Conservation (phyloP, 2,888 invertebrate genomes). For the Calameuta filiformis region DNA sequence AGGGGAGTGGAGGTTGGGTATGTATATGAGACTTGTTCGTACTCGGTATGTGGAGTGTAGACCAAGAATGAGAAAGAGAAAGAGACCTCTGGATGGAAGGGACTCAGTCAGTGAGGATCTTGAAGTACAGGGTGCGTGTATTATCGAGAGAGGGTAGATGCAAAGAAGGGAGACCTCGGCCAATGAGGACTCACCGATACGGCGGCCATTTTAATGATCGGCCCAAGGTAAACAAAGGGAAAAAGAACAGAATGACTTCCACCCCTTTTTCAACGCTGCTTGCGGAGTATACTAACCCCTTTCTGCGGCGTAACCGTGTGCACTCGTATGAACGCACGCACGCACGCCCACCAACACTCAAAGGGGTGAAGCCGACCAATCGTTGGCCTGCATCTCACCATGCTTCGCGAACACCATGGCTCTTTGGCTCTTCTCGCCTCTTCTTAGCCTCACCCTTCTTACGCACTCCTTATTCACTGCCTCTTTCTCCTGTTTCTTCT, state of each 20-base stretch:
- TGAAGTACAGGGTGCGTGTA: slow-evolving; percentile 41
- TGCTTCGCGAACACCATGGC: slow-evolving; percentile 31
- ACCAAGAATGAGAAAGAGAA: not conserved
- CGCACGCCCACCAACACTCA: slow-evolving; percentile 57
- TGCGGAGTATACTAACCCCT: slow-evolving; percentile 47
- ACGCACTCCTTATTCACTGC: slow-evolving; percentile 13
- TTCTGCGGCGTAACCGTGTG: slow-evolving; percentile 27
- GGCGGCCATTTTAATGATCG: slow-evolving; percentile 67
- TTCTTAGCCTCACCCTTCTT: not conserved
- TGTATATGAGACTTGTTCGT: not conserved
- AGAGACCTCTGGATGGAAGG: not conserved
- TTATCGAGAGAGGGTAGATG: slow-evolving; percentile 29
- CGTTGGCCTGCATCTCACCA: slow-evolving; percentile 50
- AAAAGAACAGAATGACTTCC: slow-evolving; percentile 58
- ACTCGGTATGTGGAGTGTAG: not conserved
- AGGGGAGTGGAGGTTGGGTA: not conserved
- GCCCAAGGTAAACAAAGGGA: slow-evolving; percentile 63
- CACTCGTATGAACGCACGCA: slow-evolving; percentile 32
- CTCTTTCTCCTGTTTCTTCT: not conserved
- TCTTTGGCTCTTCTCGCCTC: slow-evolving; percentile 17
- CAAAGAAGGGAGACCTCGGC: slow-evolving; percentile 50
- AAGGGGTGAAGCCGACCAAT: slow-evolving; percentile 60
- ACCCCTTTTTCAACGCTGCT: slow-evolving; percentile 38
- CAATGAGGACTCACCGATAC: slow-evolving; percentile 61
- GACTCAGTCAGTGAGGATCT: not conserved